A percentile compares a stretch with the other conserved stretches of the same genome.
These are phyloP conservation scores for Pangasianodon gigas DNA, from an alignment of 2,113 vertebrate species.

Conservation along the genomic window DNA sequence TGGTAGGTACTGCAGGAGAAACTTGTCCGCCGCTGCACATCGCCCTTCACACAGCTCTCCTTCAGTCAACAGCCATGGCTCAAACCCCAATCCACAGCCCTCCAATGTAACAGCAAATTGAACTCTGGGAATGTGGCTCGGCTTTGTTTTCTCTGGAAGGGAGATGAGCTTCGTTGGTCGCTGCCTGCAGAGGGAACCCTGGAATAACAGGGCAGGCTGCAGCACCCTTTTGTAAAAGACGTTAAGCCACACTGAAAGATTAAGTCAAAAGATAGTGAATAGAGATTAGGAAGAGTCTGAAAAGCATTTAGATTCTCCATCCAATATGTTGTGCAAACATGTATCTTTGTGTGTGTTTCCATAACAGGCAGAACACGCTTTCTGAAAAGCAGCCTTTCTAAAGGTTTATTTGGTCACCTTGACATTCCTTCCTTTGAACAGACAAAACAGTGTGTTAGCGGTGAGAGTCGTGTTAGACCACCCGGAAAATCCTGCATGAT, in stretches of 20 bases:
- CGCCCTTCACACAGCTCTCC: slow-evolving; percentile 67
- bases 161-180: slow-evolving; percentile 80
- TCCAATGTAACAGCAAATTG: slow-evolving; percentile 81
- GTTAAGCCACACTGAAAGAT: slow-evolving; percentile 47
- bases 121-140: slow-evolving; percentile 78
- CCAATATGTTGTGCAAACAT: slow-evolving; percentile 12
- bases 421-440: slow-evolving; percentile 46
- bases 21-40: slow-evolving; percentile 59
- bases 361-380: slow-evolving; percentile 15
- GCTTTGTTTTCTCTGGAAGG: slow-evolving; percentile 82
- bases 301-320: slow-evolving; percentile 8
- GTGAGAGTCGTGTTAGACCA: slow-evolving; percentile 40
- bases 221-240: slow-evolving; percentile 34
- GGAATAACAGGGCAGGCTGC: slow-evolving; percentile 63
- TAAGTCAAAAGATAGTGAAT: slow-evolving; percentile 43
- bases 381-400: slow-evolving; percentile 38
- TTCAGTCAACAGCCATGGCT: slow-evolving; percentile 64
- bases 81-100: slow-evolving; percentile 78
- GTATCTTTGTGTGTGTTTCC: slow-evolving; percentile 27
- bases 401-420: slow-evolving; percentile 45
- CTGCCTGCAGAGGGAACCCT: slow-evolving; percentile 70
- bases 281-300: slow-evolving; percentile 1
- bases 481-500: slow-evolving; percentile 42
- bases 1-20: slow-evolving; percentile 13
- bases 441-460: slow-evolving; percentile 39